These are phyloP conservation scores for Serripes groenlandicus DNA, from an alignment of 2,888 invertebrate species.

Conservation along the genomic window DNA sequence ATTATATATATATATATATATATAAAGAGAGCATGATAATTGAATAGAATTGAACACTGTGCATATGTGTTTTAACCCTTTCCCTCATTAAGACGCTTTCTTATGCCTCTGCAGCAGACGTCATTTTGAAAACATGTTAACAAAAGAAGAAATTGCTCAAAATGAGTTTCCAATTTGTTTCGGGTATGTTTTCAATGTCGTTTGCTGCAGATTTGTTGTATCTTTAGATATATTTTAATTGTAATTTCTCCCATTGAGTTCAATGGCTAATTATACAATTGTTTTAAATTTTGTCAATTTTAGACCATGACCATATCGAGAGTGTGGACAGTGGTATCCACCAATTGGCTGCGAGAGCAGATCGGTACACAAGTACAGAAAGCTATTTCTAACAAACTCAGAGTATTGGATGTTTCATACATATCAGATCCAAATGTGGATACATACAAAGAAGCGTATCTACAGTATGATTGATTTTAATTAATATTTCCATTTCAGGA, in stretches of 20 bases:
- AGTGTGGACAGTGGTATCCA: conserved; percentile 67
- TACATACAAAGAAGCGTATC: conserved; percentile 71
- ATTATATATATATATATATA: no score
- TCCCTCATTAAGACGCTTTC: no score
- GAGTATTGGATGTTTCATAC: conserved; percentile 73
- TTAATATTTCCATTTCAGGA: background rate
- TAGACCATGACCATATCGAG: conserved; percentile 53
- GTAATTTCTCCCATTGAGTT: background rate
- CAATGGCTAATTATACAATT: background rate
- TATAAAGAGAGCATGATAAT: no score
- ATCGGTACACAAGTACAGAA: conserved; percentile 39
- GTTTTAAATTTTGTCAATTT: background rate
- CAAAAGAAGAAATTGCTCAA: no score
- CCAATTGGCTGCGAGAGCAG: conserved; percentile 72
- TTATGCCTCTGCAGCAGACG: no score
- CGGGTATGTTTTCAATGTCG: no score
- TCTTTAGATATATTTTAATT: no score
- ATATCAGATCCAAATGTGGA: conserved; percentile 64
- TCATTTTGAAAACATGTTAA: no score
- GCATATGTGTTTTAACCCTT: no score
- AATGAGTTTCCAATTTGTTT: no score
- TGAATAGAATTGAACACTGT: no score
- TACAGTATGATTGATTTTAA: conserved; percentile 62
- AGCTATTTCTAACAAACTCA: conserved; percentile 42
- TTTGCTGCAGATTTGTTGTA: no score